Conservation (phyloP, 2,888 invertebrate species). For the Drosophila planitibia region DNA sequence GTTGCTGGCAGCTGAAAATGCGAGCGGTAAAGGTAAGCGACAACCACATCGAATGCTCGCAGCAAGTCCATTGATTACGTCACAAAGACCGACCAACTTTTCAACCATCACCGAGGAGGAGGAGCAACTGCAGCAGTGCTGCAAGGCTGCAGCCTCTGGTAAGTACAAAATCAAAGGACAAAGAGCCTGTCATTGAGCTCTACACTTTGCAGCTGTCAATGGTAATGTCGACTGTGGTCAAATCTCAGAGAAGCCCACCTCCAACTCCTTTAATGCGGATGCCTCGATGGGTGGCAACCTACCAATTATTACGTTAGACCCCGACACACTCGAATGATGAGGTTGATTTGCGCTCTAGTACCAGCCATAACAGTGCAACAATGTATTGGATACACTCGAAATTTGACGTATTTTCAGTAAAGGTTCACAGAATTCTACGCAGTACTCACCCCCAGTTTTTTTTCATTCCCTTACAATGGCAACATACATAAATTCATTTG, state of each 20-base stretch:
- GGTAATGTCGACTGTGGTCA: constrained; percentile 36
- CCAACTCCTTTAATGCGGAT: constrained; percentile 24
- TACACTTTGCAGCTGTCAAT: constrained; percentile 34
- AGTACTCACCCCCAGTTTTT: background rate
- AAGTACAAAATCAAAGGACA: constrained; percentile 11
- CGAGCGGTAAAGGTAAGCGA: constrained; percentile 37
- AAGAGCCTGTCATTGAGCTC: background rate
- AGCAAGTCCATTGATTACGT: constrained; percentile 70
- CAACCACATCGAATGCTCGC: constrained; percentile 61
- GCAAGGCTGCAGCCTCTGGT: constrained; percentile 31
- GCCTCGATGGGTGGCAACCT: constrained; percentile 27
- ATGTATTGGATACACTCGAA: constrained; percentile 14
- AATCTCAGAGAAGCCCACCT: constrained; percentile 35
- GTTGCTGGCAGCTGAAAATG: constrained; percentile 19
- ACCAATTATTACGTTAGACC: constrained; percentile 63
- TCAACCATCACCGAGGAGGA: constrained; percentile 77
- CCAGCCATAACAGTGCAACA: background rate
- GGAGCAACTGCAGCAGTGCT: constrained; percentile 60
- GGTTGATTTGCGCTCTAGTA: background rate
- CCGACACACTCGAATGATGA: constrained; percentile 41
- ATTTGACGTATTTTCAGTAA: constrained; percentile 55
- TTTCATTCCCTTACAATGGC: background rate
- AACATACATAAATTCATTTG: constrained; percentile 19
- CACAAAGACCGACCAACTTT: constrained; percentile 71
- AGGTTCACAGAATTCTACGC: constrained; percentile 22